Percentiles rank a stretch among this genome's conserved stretches.
phyloP scores from a whole-genome alignment of 2,797 vertebrate species.

The Macropodus opercularis region DNA sequence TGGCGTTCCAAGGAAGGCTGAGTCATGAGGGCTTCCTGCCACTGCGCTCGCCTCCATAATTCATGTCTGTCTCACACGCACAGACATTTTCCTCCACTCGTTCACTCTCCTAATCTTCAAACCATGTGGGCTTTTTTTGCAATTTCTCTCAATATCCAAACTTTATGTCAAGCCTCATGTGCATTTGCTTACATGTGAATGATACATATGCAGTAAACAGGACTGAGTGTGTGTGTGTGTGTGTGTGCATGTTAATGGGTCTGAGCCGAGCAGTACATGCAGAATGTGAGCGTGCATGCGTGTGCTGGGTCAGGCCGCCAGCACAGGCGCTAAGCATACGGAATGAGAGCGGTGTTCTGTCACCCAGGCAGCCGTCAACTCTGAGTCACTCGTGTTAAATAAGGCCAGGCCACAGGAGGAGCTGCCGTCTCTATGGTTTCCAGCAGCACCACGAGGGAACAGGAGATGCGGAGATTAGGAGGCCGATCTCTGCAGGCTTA shows the following conservation, averaged over 20 bases:
- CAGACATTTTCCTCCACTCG: conserved; percentile 52
- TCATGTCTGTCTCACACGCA: conserved; percentile 64
- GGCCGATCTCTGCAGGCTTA: conserved; percentile 48
- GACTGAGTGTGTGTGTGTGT: neutral
- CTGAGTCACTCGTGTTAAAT: conserved; percentile 75
- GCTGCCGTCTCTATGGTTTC: conserved; percentile 78
- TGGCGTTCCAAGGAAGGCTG: conserved; percentile 71
- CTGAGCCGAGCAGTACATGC: conserved; percentile 2
- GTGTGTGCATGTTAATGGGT: neutral
- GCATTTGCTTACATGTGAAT: conserved; percentile 22
- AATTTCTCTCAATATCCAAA: conserved; percentile 1
- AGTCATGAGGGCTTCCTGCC: conserved; percentile 74
- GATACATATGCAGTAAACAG: too few relatives aligned
- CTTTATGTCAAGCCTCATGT: neutral
- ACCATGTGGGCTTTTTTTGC: conserved; percentile 50
- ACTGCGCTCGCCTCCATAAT: conserved; percentile 70
- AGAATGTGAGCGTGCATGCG: conserved; percentile 21
- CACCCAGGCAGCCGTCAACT: conserved; percentile 55
- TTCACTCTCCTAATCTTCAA: conserved; percentile 35
- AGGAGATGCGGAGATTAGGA: conserved; percentile 67
- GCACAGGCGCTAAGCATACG: conserved; percentile 65
- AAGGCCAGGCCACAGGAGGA: conserved; percentile 72
- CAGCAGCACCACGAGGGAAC: conserved; percentile 55
- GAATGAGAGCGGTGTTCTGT: conserved; percentile 69
- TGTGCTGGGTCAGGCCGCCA: conserved; percentile 48